Base-by-base conservation (phyloP, 1,140 invertebrate species). In the Andrena cerasifolii region DNA sequence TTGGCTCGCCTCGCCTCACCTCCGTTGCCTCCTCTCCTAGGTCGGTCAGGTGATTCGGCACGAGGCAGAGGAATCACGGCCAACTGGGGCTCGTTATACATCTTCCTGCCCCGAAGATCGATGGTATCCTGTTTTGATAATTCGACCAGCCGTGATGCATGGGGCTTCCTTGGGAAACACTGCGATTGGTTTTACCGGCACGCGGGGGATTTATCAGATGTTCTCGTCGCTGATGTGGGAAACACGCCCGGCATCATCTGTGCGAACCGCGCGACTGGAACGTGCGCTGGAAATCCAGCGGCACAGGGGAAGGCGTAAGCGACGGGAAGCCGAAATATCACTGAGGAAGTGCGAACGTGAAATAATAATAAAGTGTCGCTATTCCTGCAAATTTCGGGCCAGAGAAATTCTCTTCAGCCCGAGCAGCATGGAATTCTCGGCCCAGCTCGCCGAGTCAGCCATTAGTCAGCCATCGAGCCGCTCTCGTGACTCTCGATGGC, bases 41-140 rank as follows among this genome's bases (percentile, higher is more conserved):
- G 4, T 14, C 21, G 66, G 56, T 45, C 67, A 63, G 70, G 61
- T 74, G 77, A 72, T 78, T 56, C 68, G 51, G 33, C 49, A 43
- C 70, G 31, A 43, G 36, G 49, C n/a, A 12, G 10, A 61, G 58
- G 58, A 61, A 61, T 61, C 58, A 61, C 58, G 58, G 24, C 58
- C 8, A 5, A 26, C 53, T 36, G 56, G 8, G 24, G 24, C 61
- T 47, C 53, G 73, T 58, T 76, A 21, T 68, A 75, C 62, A 49
- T 68, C 73, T 56, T 68, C 63, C 63, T 56, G 71, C 49, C 26
- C 31, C 26, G 12, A n/a, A 56, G 73, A 76, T 76, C 73, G 73
- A 76, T 76, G 45, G 63, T 24, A 58, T 59, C 53, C 65, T 68
- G 65, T 68, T 76, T 76, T 59, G 73, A 76, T 76, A 58, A 76